Percentiles rank a stretch among this genome's conserved stretches.
phyloP scores from a whole-genome alignment of 2,113 vertebrate species.

The Mobula birostris region DNA sequence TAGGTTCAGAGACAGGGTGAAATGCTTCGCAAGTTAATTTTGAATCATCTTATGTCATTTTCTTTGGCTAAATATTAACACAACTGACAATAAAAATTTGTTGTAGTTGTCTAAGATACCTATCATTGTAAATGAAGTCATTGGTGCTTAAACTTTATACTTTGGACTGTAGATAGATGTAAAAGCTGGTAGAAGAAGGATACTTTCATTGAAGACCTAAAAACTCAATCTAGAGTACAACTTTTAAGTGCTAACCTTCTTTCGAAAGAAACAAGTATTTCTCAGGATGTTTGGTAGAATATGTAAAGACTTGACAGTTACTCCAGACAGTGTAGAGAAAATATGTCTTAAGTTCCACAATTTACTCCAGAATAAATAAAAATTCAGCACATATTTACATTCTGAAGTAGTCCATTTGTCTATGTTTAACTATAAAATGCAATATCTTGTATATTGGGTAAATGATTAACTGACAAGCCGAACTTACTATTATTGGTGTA shows the following conservation, averaged over 20 bases:
- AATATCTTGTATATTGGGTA: conserved; percentile 1
- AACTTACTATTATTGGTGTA: background rate
- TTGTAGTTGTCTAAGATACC: background rate
- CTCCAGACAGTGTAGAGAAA: background rate
- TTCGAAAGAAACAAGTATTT: conserved; percentile 19
- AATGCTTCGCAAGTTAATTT: background rate
- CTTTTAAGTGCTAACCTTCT: background rate
- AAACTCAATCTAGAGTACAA: background rate
- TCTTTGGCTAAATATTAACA: conserved; percentile 12
- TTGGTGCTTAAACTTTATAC: conserved; percentile 20
- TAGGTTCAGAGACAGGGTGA: background rate
- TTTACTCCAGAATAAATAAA: background rate
- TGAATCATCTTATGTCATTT: background rate
- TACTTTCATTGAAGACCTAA: background rate
- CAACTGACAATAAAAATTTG: background rate
- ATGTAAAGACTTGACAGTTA: background rate
- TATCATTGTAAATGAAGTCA: background rate
- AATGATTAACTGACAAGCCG: background rate
- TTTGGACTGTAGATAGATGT: conserved; percentile 3
- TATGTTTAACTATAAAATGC: background rate
- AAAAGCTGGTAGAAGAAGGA: background rate
- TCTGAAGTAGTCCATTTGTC: background rate
- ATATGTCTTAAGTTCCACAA: background rate
- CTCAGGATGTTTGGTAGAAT: background rate
- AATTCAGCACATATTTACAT: background rate